phyloP scores from a whole-genome alignment of 2,113 vertebrate genomes.

The Clarias macrocephalus region DNA sequence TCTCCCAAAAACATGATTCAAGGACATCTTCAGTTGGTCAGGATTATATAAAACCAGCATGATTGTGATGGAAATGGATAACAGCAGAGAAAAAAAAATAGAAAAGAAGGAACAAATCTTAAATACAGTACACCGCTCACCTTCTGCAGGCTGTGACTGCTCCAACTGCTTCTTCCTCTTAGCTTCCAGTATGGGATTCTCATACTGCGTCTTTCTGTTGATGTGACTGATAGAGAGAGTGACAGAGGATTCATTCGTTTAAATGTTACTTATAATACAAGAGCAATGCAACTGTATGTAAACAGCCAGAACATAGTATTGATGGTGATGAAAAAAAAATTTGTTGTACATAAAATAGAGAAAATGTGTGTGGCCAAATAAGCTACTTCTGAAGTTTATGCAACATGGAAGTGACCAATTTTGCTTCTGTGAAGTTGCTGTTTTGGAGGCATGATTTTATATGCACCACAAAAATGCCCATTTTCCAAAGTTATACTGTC shows the following conservation, averaged over 20 bases:
- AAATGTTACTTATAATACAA: too few relatives aligned
- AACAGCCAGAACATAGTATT: too few relatives aligned
- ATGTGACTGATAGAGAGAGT: slow-evolving; percentile 82
- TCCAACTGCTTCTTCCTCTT: slow-evolving; percentile 94
- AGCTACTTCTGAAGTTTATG: too few relatives aligned
- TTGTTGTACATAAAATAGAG: too few relatives aligned
- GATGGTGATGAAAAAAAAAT: too few relatives aligned
- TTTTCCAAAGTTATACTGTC: too few relatives aligned
- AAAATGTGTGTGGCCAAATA: too few relatives aligned
- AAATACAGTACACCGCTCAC: slow-evolving; percentile 75
- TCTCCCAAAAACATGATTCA: not conserved
- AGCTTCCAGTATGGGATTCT: slow-evolving; percentile 94
- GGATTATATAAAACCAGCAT: not conserved
- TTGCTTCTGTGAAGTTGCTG: too few relatives aligned
- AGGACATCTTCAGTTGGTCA: not conserved
- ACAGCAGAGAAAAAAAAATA: not conserved
- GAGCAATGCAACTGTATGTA: too few relatives aligned
- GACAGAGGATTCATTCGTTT: not conserved
- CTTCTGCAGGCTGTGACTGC: slow-evolving; percentile 90
- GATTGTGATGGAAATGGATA: not conserved
- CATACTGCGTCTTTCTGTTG: slow-evolving; percentile 99
- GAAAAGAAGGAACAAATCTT: slow-evolving; percentile 67
- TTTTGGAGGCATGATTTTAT: too few relatives aligned
- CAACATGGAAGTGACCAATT: too few relatives aligned
- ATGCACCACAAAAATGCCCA: too few relatives aligned